A percentile compares a stretch with the other conserved stretches of the same genome.
Evolutionary conservation across 2,797 vertebrate species (phyloP).

Genomic region (Pipistrellus kuhlii): DNA sequence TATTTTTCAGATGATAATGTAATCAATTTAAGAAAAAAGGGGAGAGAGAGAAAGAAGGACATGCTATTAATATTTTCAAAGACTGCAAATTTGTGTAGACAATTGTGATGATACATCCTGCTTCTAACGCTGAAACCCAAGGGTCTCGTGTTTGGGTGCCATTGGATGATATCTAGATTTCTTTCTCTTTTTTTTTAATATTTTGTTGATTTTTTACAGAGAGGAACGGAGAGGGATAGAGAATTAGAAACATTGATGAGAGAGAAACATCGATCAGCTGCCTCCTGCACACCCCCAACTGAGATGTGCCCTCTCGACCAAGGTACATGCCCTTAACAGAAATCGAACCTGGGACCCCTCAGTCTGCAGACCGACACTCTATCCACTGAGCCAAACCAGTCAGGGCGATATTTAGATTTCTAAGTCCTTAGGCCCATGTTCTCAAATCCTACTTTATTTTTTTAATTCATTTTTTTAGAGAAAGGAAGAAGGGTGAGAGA

Average conservation of each 20-base stretch:
- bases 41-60: neutral
- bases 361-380: too few species aligned
- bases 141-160: neutral
- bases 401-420: neutral
- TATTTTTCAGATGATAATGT: constrained; percentile 41
- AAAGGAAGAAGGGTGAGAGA: neutral
- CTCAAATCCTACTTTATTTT: neutral
- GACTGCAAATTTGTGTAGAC: neutral
- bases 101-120: neutral
- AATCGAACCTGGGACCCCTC: too few species aligned
- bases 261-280: too few species aligned
- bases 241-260: too few species aligned
- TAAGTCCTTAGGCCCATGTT: neutral
- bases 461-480: neutral
- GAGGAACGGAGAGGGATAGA: too few species aligned
- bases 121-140: neutral
- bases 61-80: neutral
- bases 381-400: too few species aligned
- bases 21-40: neutral
- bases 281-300: too few species aligned
- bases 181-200: neutral
- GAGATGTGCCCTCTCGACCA: too few species aligned
- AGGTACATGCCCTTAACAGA: too few species aligned
- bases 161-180: neutral
- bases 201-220: too few species aligned